These are phyloP conservation scores for Ctena decussata DNA, from an alignment of 2,888 invertebrate species.

Conservation along the genomic window DNA sequence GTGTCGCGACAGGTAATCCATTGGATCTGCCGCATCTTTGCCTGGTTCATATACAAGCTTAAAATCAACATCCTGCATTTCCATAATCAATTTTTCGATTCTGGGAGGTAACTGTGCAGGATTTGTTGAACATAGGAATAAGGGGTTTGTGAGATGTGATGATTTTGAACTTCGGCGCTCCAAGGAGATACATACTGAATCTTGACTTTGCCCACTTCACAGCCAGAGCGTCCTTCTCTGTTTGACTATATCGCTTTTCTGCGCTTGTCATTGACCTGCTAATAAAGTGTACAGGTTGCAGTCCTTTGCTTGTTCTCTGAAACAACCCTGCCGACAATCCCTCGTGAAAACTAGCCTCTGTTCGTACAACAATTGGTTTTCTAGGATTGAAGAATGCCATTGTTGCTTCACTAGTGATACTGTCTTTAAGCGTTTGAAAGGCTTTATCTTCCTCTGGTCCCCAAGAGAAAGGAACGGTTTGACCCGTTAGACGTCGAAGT, in stretches of 20 bases:
- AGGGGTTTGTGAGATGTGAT: too few species aligned
- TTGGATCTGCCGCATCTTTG: too few species aligned
- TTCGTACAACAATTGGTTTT: constrained; percentile 23
- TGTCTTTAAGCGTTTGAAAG: too few species aligned
- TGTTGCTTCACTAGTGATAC: too few species aligned
- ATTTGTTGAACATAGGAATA: too few species aligned
- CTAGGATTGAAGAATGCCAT: too few species aligned
- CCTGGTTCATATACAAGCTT: too few species aligned
- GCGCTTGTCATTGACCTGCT: neutral
- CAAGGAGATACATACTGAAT: constrained; percentile 27
- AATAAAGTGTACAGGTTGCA: neutral
- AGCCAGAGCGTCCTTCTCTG: neutral
- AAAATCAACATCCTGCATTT: constrained; percentile 37
- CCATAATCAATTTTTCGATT: constrained; percentile 41
- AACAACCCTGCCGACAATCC: too few species aligned
- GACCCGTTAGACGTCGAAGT: neutral
- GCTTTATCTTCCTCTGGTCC: too few species aligned
- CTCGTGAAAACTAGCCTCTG: constrained; percentile 22
- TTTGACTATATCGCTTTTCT: too few species aligned
- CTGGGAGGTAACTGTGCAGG: neutral
- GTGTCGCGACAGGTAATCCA: constrained; percentile 5
- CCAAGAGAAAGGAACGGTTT: constrained; percentile 8
- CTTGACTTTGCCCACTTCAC: neutral
- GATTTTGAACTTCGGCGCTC: constrained; percentile 18
- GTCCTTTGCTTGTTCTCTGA: neutral